Evolutionary conservation across 2,888 invertebrate genomes (phyloP).

Genomic region (Heliconius ismenius): DNA sequence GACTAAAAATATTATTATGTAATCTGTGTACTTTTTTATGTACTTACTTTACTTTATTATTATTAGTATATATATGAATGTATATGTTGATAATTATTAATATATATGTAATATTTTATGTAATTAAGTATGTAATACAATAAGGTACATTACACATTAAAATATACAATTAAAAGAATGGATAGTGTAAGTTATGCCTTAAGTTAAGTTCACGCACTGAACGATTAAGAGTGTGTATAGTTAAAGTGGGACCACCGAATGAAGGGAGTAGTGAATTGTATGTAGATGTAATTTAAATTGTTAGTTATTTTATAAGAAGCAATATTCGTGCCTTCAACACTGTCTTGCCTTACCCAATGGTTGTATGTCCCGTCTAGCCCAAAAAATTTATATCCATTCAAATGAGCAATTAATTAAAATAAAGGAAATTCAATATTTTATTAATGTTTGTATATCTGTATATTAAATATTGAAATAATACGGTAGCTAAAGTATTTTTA

Average conservation of each 20-base stretch:
- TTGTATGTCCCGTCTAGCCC: constrained; percentile 29
- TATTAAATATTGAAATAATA: constrained; percentile 1
- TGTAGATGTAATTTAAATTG: constrained; percentile 26
- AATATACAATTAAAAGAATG: neutral
- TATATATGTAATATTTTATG: neutral
- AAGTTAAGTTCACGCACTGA: neutral
- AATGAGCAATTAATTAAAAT: neutral
- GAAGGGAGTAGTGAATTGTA: constrained; percentile 35
- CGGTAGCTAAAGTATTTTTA: neutral
- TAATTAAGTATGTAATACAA: neutral
- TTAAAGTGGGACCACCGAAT: constrained; percentile 45
- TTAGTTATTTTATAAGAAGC: constrained; percentile 43
- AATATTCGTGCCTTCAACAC: constrained; percentile 65
- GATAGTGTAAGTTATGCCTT: neutral
- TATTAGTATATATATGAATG: neutral
- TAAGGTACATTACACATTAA: constrained; percentile 2
- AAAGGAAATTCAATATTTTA: no score
- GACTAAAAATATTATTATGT: neutral
- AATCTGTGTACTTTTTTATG: neutral
- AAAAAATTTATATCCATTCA: constrained; percentile 36
- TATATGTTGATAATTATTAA: neutral
- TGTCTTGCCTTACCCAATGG: constrained; percentile 64
- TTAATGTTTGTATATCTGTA: no score
- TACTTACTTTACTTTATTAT: neutral
- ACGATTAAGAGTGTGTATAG: constrained; percentile 15